Evolutionary conservation across 2,888 invertebrate species (phyloP), one percentile per base, ranked within the genome.

Genomic region (Brachypalpus laphriformis): DNA sequence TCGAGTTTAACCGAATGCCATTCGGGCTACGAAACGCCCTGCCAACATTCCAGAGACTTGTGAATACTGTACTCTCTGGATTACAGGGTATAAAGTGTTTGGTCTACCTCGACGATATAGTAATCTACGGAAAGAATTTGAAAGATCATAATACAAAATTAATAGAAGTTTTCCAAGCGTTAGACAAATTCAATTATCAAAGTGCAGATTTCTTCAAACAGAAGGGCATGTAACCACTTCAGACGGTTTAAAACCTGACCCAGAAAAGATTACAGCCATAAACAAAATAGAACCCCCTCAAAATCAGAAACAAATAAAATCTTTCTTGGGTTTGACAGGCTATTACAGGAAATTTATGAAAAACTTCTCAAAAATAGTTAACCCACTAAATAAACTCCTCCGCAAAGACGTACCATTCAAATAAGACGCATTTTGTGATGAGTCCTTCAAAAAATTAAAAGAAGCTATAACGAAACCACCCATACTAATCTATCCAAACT

Each of bases 61-160:
- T 90, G 89, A 89, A 90, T 49, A 54, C 66, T 8, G 87, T 88
- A 1, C 80, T 90, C 8, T 65, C 82, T 2, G 89, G 88, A 0
- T 57, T 89, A 31, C 61, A 72, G 11, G 70, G 87, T 7, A 47
- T 66, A 28, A 40, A 40, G 25, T 77, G 87, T 65, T 65, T 86
- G 18, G 40, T 68, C 18, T 81, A 81, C 70, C 47, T 90, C 5
- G 90, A 90, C 49, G 90, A 90, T 74, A 87, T 89, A 4, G 87
- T 90, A 0, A 85, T 89, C 2, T 89, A 87, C 63, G 87, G 86
- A 0, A 54, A n/a, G 61, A 7, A 80, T 9, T 20, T 40, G 11
- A 0, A 16, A 40, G 22, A 40, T 42, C 20, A 20, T 20, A 47
- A 47, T 3, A 11, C 8, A 3, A 34, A 34, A 11, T 34, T 34